Conservation (phyloP, 2,888 invertebrate genomes). For the Phanerotoma sp. region DNA sequence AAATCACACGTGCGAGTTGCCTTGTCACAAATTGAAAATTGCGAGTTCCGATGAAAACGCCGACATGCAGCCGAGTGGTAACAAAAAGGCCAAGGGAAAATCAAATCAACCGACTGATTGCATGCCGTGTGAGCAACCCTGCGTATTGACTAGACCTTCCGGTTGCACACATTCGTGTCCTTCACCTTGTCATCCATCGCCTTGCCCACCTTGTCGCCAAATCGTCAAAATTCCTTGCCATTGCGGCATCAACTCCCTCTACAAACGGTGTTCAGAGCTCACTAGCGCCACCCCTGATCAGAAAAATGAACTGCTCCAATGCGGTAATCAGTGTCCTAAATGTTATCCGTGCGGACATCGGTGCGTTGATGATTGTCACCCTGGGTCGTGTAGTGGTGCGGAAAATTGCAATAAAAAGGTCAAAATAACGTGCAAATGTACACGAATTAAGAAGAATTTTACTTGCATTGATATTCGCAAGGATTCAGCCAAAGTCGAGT, state of each 20-base stretch:
- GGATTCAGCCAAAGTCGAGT: constrained; percentile 60
- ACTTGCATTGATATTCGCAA: constrained; percentile 51
- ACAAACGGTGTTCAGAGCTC: constrained; percentile 73
- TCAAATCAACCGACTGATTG: constrained; percentile 59
- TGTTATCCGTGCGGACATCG: constrained; percentile 83
- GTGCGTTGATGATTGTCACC: constrained; percentile 73
- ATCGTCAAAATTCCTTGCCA: constrained; percentile 75
- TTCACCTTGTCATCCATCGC: constrained; percentile 70
- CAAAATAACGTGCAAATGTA: constrained; percentile 76
- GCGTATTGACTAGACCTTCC: constrained; percentile 66
- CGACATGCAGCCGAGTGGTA: no score
- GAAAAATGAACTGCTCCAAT: constrained; percentile 60
- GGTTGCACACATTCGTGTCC: constrained; percentile 78
- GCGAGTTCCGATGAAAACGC: no score
- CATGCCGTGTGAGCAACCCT: constrained; percentile 63
- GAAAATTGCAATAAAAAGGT: constrained; percentile 78
- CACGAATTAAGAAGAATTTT: constrained; percentile 72
- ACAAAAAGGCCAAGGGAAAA: constrained; percentile 25
- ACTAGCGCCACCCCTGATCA: constrained; percentile 59
- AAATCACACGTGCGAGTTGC: constrained; percentile 72
- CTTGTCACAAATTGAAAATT: constrained; percentile 70
- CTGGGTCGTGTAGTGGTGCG: constrained; percentile 68
- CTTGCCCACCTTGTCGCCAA: constrained; percentile 75
- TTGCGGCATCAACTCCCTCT: constrained; percentile 76
- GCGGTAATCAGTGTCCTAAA: constrained; percentile 85